These are phyloP conservation scores for Borostomias antarcticus DNA, from an alignment of 2,797 vertebrate genomes.

Conservation along the genomic window DNA sequence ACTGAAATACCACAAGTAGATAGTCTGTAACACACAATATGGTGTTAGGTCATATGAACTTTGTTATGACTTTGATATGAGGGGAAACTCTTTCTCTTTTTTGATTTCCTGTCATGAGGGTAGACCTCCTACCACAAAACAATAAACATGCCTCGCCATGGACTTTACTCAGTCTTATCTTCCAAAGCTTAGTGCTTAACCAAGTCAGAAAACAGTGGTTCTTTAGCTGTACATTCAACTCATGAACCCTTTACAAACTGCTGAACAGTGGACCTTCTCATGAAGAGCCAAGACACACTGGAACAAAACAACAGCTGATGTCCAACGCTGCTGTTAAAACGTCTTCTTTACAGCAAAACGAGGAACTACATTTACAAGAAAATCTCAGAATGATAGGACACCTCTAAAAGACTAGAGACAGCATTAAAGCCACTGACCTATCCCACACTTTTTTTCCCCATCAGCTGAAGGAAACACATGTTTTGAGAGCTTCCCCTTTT, in stretches of 20 bases:
- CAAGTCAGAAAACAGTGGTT: conserved; percentile 30
- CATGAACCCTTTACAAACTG: conserved; percentile 37
- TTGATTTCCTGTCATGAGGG: conserved; percentile 3
- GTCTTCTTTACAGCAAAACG: background rate
- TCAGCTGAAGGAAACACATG: conserved; percentile 47
- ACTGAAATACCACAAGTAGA: conserved; percentile 45
- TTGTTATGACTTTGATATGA: background rate
- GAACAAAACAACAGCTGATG: background rate
- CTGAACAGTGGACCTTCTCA: background rate
- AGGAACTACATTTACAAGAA: too few species aligned
- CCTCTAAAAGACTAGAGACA: conserved; percentile 7
- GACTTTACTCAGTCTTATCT: conserved; percentile 63
- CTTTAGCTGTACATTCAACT: conserved; percentile 48
- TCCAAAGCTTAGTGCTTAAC: background rate
- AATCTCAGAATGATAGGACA: background rate
- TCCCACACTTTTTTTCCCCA: conserved; percentile 43
- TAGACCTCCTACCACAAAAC: background rate
- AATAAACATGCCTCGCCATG: conserved; percentile 23
- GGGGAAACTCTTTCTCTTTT: background rate
- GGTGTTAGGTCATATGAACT: too few species aligned
- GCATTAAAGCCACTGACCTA: conserved; percentile 37
- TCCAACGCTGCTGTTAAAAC: background rate
- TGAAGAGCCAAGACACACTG: conserved; percentile 4
- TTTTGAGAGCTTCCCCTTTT: conserved; percentile 70
- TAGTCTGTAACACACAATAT: conserved; percentile 28